Conservation (phyloP, 2,113 vertebrate genomes). For the Siphamia tubifer region DNA sequence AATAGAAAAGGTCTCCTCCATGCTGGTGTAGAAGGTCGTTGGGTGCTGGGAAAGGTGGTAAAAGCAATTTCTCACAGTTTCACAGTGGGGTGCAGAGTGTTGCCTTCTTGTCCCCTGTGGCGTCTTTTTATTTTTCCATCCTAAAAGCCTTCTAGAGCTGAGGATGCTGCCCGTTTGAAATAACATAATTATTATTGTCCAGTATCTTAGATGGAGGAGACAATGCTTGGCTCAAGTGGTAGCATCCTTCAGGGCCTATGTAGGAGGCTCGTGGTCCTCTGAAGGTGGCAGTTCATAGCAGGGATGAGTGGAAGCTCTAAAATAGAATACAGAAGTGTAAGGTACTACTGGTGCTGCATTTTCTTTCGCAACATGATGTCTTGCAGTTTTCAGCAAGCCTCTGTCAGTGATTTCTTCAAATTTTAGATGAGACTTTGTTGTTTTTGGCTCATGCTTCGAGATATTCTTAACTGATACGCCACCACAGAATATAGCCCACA, state of each 20-base stretch:
- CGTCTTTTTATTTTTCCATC: conserved; percentile 17
- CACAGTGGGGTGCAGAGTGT: conserved; percentile 9
- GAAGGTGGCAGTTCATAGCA: not conserved
- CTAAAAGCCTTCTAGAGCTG: conserved; percentile 7
- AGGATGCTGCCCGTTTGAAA: conserved; percentile 23
- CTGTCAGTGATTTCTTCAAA: not conserved
- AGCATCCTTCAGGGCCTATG: not conserved
- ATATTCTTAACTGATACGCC: not conserved
- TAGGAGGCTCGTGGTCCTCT: not conserved
- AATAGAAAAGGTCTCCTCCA: conserved; percentile 12
- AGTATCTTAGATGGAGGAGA: not conserved
- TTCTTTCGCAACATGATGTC: not conserved
- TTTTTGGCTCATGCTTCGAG: not conserved
- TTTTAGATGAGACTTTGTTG: not conserved
- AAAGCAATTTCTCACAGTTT: conserved; percentile 46
- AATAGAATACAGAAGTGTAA: not conserved
- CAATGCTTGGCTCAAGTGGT: not conserved
- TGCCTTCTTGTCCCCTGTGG: conserved; percentile 22
- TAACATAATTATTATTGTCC: conserved; percentile 37
- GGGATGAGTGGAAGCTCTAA: not conserved
- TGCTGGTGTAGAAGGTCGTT: conserved; percentile 20
- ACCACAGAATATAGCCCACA: not conserved
- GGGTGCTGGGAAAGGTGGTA: conserved; percentile 27
- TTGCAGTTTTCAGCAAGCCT: not conserved
- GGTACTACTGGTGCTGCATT: too few species aligned